These are phyloP conservation scores for Chromoteleia sp. DNA, from an alignment of 2,888 invertebrate species.

Conservation along the genomic window DNA sequence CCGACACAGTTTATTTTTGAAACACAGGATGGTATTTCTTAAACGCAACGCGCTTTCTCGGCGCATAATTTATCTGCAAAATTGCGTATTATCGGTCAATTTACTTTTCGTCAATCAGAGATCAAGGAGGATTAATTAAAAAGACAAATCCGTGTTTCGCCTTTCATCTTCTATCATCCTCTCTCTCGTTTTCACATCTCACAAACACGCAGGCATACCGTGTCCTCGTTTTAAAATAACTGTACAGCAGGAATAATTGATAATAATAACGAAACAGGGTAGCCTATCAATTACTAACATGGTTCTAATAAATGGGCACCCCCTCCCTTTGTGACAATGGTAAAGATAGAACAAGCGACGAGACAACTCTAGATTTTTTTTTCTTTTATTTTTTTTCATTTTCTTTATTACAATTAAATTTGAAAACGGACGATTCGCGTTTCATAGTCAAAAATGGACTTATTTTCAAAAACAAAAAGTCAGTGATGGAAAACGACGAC, in stretches of 20 bases:
- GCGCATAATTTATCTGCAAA: background rate
- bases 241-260: slow-evolving; percentile 76
- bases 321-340: slow-evolving; percentile 63
- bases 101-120: slow-evolving; percentile 6
- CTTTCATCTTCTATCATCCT: slow-evolving; percentile 15
- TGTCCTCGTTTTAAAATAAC: slow-evolving; percentile 33
- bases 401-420: background rate
- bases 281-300: slow-evolving; percentile 83
- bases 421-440: background rate
- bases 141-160: slow-evolving; percentile 3
- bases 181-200: slow-evolving; percentile 1
- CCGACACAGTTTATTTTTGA: background rate
- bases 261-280: slow-evolving; percentile 84
- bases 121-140: slow-evolving; percentile 17
- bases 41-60: background rate
- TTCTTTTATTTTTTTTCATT: background rate
- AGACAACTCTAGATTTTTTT: slow-evolving; percentile 21
- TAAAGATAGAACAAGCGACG: slow-evolving; percentile 56
- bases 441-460: background rate
- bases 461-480: slow-evolving; percentile 34
- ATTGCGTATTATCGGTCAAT: slow-evolving; percentile 1
- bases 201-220: background rate
- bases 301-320: slow-evolving; percentile 72
- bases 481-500: slow-evolving; percentile 34
- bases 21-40: background rate